Evolutionary conservation across 1,140 invertebrate genomes (phyloP).

Genomic region (Popillia japonica): DNA sequence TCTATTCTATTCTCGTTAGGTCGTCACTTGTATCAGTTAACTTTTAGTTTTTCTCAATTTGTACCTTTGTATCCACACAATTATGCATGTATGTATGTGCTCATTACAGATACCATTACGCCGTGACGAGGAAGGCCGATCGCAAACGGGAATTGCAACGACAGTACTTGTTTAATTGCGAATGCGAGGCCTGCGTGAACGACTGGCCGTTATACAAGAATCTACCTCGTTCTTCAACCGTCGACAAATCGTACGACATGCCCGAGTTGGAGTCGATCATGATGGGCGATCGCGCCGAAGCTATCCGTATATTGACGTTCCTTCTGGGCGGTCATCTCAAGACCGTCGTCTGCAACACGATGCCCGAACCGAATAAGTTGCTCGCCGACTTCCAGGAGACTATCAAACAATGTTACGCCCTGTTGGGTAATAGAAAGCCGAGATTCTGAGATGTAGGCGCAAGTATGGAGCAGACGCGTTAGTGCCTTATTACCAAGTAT

Average conservation of each 20-base stretch:
- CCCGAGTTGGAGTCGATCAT: conserved; percentile 41
- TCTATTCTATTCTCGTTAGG: too few species aligned
- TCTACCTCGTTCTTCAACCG: conserved; percentile 54
- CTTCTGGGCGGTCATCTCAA: not conserved
- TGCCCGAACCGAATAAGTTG: conserved; percentile 45
- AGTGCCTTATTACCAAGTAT: too few species aligned
- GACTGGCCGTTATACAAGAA: conserved; percentile 75
- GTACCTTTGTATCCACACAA: too few species aligned
- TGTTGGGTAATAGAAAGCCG: conserved; percentile 50
- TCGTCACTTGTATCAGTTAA: too few species aligned
- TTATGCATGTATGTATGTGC: too few species aligned
- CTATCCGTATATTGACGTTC: not conserved
- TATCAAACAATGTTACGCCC: conserved; percentile 55
- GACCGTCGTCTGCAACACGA: conserved; percentile 40
- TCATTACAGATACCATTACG: conserved; percentile 72
- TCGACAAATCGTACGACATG: conserved; percentile 13
- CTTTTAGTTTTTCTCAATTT: too few species aligned
- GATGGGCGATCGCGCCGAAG: conserved; percentile 44
- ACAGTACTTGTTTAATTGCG: conserved; percentile 89
- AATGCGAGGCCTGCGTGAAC: conserved; percentile 78
- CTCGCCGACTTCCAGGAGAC: conserved; percentile 55
- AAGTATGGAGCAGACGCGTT: too few species aligned
- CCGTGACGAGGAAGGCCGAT: conserved; percentile 68
- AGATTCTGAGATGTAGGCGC: not conserved
- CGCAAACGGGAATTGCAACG: conserved; percentile 73